Base-by-base conservation (phyloP, 2,888 invertebrate species). In the Drosophila flavopinicola region DNA sequence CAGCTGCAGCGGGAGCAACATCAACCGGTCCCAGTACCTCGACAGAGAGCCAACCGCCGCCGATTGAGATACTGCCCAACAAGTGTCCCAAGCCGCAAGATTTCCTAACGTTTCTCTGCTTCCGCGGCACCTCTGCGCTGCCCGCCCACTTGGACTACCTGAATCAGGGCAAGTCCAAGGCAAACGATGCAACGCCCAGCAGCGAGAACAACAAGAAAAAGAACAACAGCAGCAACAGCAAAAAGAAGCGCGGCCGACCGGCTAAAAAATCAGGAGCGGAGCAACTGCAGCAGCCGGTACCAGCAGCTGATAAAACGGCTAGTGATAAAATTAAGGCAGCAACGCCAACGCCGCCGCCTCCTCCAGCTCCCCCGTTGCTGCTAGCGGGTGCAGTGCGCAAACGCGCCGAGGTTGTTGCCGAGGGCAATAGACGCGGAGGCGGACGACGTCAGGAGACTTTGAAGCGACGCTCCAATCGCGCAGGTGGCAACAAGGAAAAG, bases 31-130 rank as follows among this genome's bases (percentile, higher is more conserved):
- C 89, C 1, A 87, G 87, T 61, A 93, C 94, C 23, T 93, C 94
- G 5, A 93, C 94, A 79, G 94, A 94, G 75, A 92, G 93, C 64
- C 93, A 92, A 17, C 91, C 93, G 35, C 91, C 93, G 47, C 93
- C 93, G n/a, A 93, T 93, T 32, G 94, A 94, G 79, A 91, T 94
- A 67, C 91, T 94, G 78, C 93, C 94, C 30, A 88, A 91, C 57
- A 94, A 94, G 87, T 92, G 95, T 78, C 96, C 96, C 20, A 95
- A 95, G 87, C 96, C 96, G 1, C 96, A 96, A 92, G 96, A 97
- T 90, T 97, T 97, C 88, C 90, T 97, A 38, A 96, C 96, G 45
- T 97, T 96, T 91, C 92, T 97, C 11, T 96, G 96, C 90, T 95
- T 96, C 85, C 93, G 96, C 90, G 95, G 96, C 30, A 95, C 95